phyloP scores from a whole-genome alignment of 1,140 invertebrate genomes.

The Orchestia grillus region DNA sequence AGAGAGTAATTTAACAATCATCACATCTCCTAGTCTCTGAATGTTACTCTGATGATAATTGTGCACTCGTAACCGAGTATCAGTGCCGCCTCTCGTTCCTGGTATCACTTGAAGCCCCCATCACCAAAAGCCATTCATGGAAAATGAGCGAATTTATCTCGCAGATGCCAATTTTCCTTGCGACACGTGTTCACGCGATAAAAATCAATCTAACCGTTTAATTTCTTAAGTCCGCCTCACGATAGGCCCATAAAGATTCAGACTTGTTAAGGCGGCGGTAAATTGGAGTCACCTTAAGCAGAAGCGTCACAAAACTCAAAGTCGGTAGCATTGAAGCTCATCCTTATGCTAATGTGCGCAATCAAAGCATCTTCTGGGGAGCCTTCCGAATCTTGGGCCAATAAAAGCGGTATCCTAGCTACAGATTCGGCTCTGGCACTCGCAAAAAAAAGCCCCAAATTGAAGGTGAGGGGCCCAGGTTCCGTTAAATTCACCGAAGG shows the following conservation, averaged over 20 bases:
- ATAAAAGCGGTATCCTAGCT: neutral
- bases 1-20: too few relatives aligned
- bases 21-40: too few relatives aligned
- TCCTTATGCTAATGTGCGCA: conserved; percentile 18
- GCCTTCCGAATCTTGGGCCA: neutral
- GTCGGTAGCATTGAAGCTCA: neutral
- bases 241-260: neutral
- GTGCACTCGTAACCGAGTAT: too few relatives aligned
- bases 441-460: neutral
- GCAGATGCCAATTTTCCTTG: neutral
- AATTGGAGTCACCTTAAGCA: neutral
- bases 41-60: too few relatives aligned
- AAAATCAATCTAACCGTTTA: neutral
- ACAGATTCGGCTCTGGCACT: neutral
- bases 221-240: neutral
- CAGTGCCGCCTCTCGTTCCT: too few relatives aligned
- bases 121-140: too few relatives aligned
- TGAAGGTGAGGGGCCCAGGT: neutral
- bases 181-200: neutral
- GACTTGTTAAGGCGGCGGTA: neutral
- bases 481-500: neutral
- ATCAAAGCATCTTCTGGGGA: conserved; percentile 18
- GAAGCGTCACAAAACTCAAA: neutral
- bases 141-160: neutral
- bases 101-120: too few relatives aligned